Evolutionary conservation across 1,140 invertebrate genomes (phyloP).

Genomic region (Cydia splendana): DNA sequence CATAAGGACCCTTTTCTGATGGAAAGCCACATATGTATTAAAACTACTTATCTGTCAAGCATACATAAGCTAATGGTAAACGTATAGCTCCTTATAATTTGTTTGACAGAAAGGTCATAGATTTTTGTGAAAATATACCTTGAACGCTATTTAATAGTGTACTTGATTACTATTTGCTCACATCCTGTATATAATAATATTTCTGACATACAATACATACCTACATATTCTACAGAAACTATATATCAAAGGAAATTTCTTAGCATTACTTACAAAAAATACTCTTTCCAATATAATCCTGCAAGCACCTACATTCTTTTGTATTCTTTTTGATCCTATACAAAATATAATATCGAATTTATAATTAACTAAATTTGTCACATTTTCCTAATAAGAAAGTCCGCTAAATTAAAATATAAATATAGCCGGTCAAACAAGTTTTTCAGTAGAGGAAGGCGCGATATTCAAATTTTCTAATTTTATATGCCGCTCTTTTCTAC

Average conservation of each 20-base stretch:
- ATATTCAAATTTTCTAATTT: too few relatives aligned
- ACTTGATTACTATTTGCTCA: neutral
- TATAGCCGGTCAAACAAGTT: neutral
- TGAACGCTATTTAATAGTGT: neutral
- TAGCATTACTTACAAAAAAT: slow-evolving; percentile 26
- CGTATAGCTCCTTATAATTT: too few relatives aligned
- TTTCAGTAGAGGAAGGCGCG: too few relatives aligned
- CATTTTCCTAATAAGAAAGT: neutral
- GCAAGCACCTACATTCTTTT: slow-evolving; percentile 24
- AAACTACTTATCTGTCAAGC: too few relatives aligned
- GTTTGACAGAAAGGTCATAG: neutral
- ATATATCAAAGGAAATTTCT: slow-evolving; percentile 21
- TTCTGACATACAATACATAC: neutral
- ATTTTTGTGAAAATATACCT: neutral
- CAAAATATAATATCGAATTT: neutral
- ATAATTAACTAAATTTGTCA: slow-evolving; percentile 18
- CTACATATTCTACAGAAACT: slow-evolving; percentile 2
- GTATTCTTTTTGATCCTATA: neutral
- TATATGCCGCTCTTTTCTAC: too few relatives aligned
- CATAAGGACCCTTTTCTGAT: too few relatives aligned
- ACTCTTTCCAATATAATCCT: slow-evolving; percentile 24
- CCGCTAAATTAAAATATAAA: neutral
- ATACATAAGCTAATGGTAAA: too few relatives aligned
- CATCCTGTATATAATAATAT: neutral
- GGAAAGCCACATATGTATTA: too few relatives aligned